A percentile compares a stretch with the other conserved stretches of the same genome.
These are phyloP conservation scores for Sus scrofa DNA, from an alignment of 2,113 vertebrate genomes.

Conservation along the genomic window T2T-Sscrofa CM000830.6:101536501-101537000, in stretches of 20 bases:
- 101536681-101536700: not conserved
- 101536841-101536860: not conserved
- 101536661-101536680: not conserved
- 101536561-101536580: not conserved
- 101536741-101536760: not conserved
- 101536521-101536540: not conserved
- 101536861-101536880: not conserved
- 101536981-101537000: not conserved
- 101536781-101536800: not conserved
- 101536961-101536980: not conserved
- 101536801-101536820: not conserved
- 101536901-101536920: not conserved
- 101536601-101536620: constrained; percentile 31
- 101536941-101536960: not conserved
- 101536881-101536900: not conserved
- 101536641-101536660: not conserved
- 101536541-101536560: not conserved
- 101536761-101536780: not conserved
- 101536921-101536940: not conserved
- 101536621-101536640: not conserved
- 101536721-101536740: constrained; percentile 4
- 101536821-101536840: not conserved
- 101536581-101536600: not conserved
- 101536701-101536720: not conserved
- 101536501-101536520: not conserved